Evolutionary conservation across 1,140 invertebrate species (phyloP), one percentile per base, ranked within the genome.

Genomic region (Hydropsyche tenuis): DNA sequence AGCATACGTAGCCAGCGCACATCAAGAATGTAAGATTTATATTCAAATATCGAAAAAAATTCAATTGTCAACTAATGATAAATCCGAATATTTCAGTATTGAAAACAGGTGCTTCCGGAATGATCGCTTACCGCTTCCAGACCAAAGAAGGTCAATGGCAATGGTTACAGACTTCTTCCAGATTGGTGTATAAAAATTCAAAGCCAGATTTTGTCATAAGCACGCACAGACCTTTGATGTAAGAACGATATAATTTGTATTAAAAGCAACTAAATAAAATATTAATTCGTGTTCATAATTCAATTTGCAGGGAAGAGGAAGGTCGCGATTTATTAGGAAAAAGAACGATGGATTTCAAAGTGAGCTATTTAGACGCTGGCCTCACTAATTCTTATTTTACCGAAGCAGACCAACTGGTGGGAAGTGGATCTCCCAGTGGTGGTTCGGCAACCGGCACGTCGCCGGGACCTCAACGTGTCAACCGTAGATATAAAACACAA

Each of bases 171-270:
- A 98, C 96, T 0, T 97, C 95, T 78, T 98, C 97, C 4, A 88
- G 96, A 79, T 88, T 99, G 60, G 96, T 99, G 37, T 99, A 99
- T 85, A 99, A 99, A 85, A 99, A 99, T 85, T 98, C 96, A 75
- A 99, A 99, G 85, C 96, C 97, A 1, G 97, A 99, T 82, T 99
- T 98, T 84, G 96, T 99, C 72, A 97, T 99, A 73, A 97, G 95
- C 81, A 99, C 96, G 37, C 98, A 99, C 86, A 89, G 96, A 76
- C 96, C 97, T 62, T 89, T 99, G 4, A 98, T 98, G 97, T 97
- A 86, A 91, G 93, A 53, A 45, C 14, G 25, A 16, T 11, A 16
- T 3, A 63, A 63, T 14, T 63, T 22, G 11, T 6, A 37, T 37
- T n/a, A n/a, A 22, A 23, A 27, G 22, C 42, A 3, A 66, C 1